Percentiles rank a stretch among this genome's conserved stretches.
phyloP scores from a whole-genome alignment of 2,888 invertebrate species.

The Leptinotarsa peninsularis region DNA sequence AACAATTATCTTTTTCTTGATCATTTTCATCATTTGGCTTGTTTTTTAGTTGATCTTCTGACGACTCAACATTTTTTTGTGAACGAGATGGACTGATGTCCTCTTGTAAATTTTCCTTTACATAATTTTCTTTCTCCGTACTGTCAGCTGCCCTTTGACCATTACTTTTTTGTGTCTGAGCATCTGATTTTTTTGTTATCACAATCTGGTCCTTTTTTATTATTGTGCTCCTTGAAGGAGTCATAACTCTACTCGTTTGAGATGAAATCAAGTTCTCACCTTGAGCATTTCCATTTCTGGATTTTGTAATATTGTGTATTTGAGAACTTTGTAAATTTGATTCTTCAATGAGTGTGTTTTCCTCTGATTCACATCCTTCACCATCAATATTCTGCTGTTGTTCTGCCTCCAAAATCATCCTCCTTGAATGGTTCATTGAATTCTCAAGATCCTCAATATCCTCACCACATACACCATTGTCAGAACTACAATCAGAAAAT shows the following conservation, averaged over 20 bases:
- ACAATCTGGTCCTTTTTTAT: not conserved
- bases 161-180: not conserved
- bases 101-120: not conserved
- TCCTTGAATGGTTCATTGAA: not conserved
- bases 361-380: slow-evolving; percentile 1
- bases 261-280: not conserved
- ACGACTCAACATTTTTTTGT: not conserved
- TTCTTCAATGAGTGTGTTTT: not conserved
- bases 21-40: not conserved
- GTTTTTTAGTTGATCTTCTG: not conserved
- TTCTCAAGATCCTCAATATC: not conserved
- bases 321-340: not conserved
- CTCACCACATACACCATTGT: not conserved
- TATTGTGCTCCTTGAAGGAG: not conserved
- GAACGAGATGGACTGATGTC: not conserved
- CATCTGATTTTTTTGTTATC: not conserved
- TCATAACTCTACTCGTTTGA: not conserved
- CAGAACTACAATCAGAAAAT: not conserved
- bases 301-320: not conserved
- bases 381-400: not conserved
- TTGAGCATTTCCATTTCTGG: too few relatives aligned
- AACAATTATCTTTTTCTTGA: not conserved
- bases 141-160: not conserved
- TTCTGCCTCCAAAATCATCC: not conserved
- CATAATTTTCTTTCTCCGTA: not conserved